Evolutionary conservation across 2,888 invertebrate species (phyloP), one percentile per base, ranked within the genome.

Genomic region (Amiota mariae): DNA sequence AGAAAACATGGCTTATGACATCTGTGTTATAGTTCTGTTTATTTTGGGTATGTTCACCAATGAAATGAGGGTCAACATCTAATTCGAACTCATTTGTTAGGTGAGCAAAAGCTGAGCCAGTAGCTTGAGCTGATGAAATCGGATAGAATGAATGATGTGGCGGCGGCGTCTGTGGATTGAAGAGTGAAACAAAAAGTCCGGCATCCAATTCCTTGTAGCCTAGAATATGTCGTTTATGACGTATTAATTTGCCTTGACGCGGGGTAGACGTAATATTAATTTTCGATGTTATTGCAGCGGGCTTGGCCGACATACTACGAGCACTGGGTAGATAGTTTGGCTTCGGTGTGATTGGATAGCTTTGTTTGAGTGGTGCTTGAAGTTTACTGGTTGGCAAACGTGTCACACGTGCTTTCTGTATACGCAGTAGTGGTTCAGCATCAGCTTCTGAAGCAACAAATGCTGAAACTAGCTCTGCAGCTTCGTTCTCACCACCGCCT

Each of bases 1-100:
- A 89, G 76, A 90, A 90, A 66, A 88, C 91, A 72, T 90, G 89
- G 54, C 88, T 85, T 6, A 88, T 87, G 8, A 87, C 84, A 76
- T 88, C 88, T 57, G 84, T 87, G 85, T 81, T 88, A 51, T 84
- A 85, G 71, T 86, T 86, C n/a, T 86, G 84, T 48, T 88, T 88
- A 4, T 76, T 57, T 61, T 81, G 82, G 0, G 72, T 74, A 1
- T 70, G 75, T 3, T 79, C 79, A 13, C 57, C 63, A 2, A 88
- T 72, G 15, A 79, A 85, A 36, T 87, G 85, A 20, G 84, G 81
- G 46, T 87, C 87, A 47, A 77, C 74, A 36, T 82, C 81, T 8
- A 79, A 72, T 72, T 81, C 82, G 36, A 81, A 85, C 24, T 87
- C 84, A 47, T 86, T 84, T 9, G 78, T 72, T 20, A 84, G 76